Evolutionary conservation across 2,113 vertebrate species (phyloP), one percentile per base, ranked within the genome.

Genomic region (Origma solitaria): DNA sequence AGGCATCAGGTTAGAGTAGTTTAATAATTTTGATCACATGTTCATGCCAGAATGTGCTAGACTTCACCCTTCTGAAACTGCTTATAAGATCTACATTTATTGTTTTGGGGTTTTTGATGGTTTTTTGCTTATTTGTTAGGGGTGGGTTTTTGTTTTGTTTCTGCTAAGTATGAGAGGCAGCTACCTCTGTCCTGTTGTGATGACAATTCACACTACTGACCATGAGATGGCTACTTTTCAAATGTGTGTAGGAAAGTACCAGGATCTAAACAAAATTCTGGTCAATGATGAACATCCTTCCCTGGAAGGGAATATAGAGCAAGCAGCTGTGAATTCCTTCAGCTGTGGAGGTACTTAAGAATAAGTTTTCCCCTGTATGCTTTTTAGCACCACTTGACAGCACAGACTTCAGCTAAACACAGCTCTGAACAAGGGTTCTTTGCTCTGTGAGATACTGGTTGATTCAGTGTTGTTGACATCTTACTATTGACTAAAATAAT

Each of bases 51-150:
- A 86, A 40, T 73, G 44, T 70, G n/a, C 30, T 60, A 51, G 28
- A 82, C 4, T 61, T 70, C 10, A 56, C 16, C 14, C 38, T 9
- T 85, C 40, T 56, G 22, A 79, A 75, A 47, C 8, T 73, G 12
- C 33, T 69, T 69, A 12, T 35, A 61, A 57, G 13, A 23, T 53
- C 51, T 1, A 33, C 13, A 61, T 78, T 17, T 64, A 37, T 58
- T 78, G 7, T 0, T 82, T 77, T 9, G 30, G 20, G 23, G 1
- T 0, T 21, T 71, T 35, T 71, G 15, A 27, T 27, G 1, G 0
- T 7, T 24, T 66, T 83, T 64, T 72, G 3, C 16, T 66, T 71
- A 23, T 23, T 64, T 53, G 1, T 56, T 81, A 28, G 8, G 15
- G 8, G 2, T 27, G 4, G 0, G 6, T 0, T 38, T 69, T 68